Evolutionary conservation across 2,797 vertebrate genomes (phyloP).

Genomic region (Rhyacichthys aspro): DNA sequence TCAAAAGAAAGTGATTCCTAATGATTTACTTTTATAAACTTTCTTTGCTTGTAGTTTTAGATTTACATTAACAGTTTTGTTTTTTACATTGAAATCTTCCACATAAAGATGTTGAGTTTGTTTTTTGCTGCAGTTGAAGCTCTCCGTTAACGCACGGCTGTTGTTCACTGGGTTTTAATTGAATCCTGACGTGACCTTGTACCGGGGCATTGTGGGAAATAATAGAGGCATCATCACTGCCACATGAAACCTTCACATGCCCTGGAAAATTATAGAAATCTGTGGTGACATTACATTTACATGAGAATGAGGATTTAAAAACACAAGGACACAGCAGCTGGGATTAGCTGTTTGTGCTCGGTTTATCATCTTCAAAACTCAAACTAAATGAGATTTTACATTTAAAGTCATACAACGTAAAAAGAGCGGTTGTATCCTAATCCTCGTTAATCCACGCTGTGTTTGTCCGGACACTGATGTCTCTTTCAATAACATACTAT

Average conservation of each 20-base stretch:
- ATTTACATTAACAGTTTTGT: no score
- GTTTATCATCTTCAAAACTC: not conserved
- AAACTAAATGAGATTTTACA: not conserved
- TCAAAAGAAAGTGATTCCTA: no score
- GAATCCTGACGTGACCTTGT: constrained; percentile 56
- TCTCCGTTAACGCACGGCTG: no score
- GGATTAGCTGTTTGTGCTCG: no score
- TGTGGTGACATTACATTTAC: constrained; percentile 1
- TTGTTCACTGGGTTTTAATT: constrained; percentile 21
- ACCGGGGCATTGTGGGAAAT: constrained; percentile 35
- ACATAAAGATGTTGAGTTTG: no score
- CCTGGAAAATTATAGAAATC: constrained; percentile 3
- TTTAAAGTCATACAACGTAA: not conserved
- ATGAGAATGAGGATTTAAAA: not conserved
- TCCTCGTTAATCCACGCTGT: not conserved
- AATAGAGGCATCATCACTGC: constrained; percentile 20
- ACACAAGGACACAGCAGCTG: not conserved
- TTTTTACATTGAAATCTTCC: no score
- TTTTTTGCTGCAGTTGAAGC: not conserved
- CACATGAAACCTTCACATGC: constrained; percentile 23
- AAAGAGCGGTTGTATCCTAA: no score
- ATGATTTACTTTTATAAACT: no score
- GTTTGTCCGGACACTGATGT: not conserved
- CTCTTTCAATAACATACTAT: no score
- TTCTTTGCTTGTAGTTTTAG: no score